Base-by-base conservation (phyloP, 53 echinoderm and acorn worm genomes). In the Luidia sarsii region DNA sequence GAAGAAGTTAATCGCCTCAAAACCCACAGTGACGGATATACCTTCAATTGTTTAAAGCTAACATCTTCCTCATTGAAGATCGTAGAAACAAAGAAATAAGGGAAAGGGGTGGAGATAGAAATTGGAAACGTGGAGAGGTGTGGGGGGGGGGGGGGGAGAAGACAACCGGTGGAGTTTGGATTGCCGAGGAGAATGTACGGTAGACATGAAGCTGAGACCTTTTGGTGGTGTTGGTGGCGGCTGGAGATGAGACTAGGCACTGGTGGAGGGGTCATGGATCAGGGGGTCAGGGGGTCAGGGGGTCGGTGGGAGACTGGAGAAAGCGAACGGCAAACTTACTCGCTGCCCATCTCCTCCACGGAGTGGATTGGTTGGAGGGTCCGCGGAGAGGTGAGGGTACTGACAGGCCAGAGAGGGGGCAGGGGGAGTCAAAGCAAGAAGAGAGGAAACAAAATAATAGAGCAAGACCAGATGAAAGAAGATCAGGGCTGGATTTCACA, bases 241-340 rank as follows among this genome's bases (percentile, higher is more conserved):
- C 59, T 57, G 59, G 32, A 57, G 32, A 57, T 57, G 32, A 57
- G 59, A 32, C 59, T 30, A 57, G 22, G 59, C 46, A 46, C 15
- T 46, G 46, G 15, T 8, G 15, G 15, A 46, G 15, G 8, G 46
- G 46, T 46, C 15, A 64, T 64, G 64, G 19, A 8, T 65, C 36
- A 65, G 6, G 65, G 65, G 20, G 19, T 9, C 22, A 20, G 66
- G 39, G n/a, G 39, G 7, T 0, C 29, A 19, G 19, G 11, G 39
- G 66, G 66, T 34, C 22, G 34, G 22, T 33, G 46, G 8, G 8
- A 15, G 15, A 31, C 3, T 34, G 50, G 70, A 50, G 52, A 51
- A 50, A 50, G 31, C 32, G 29, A 50, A 70, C 13, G 32, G 23
- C 24, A 74, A 53, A 74, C 74, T 74, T 74, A 74, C 74, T 74